A percentile compares a stretch with the other conserved stretches of the same genome.
Conservation (phyloP, 2,113 vertebrate species). For the Redunca redunca region DNA sequence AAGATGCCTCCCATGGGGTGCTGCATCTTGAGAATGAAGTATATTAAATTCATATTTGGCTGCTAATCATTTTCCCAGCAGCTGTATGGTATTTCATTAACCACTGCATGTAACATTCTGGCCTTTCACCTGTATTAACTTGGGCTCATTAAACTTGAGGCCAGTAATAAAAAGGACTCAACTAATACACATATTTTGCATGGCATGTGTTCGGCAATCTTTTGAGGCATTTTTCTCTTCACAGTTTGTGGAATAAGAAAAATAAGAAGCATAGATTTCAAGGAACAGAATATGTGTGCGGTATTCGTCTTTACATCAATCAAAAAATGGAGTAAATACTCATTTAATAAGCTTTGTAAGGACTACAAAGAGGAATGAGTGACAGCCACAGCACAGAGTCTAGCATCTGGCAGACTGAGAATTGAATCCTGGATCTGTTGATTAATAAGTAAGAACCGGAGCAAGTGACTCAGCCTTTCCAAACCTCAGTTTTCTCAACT, state of each 20-base stretch:
- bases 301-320: not conserved
- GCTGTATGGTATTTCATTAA: constrained; percentile 67
- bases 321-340: not conserved
- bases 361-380: not conserved
- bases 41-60: constrained; percentile 66
- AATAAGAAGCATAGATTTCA: not conserved
- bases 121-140: constrained; percentile 64
- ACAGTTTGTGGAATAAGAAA: not conserved
- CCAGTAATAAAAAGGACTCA: constrained; percentile 56
- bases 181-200: constrained; percentile 52
- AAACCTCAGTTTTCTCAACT: not conserved
- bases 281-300: not conserved
- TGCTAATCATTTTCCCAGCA: constrained; percentile 65
- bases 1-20: constrained; percentile 19
- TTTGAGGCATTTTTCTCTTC: not conserved
- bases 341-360: not conserved
- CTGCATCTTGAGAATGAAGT: constrained; percentile 50
- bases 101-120: constrained; percentile 50
- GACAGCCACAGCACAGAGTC: not conserved
- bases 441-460: not conserved
- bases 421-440: not conserved
- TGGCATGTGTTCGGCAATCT: constrained; percentile 24
- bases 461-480: not conserved
- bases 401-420: not conserved
- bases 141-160: constrained; percentile 64